Evolutionary conservation across 2,888 invertebrate species (phyloP).

Genomic region (Macrophya annulata): DNA sequence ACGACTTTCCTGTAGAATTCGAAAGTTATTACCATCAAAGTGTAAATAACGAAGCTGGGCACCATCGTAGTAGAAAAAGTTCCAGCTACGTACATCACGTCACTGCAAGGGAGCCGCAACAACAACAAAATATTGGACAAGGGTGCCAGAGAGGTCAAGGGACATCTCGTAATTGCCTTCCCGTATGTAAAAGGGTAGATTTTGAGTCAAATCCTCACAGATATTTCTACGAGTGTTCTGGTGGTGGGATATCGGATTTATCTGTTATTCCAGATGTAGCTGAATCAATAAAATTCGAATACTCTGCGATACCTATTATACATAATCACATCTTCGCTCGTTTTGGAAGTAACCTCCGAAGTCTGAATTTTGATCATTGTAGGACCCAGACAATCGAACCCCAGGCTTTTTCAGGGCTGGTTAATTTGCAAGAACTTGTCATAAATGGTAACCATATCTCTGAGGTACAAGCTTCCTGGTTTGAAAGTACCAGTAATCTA

Average conservation of each 20-base stretch:
- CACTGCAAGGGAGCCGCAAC: background rate
- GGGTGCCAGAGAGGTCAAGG: background rate
- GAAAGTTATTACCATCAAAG: conserved; percentile 17
- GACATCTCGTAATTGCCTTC: background rate
- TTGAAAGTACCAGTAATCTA: conserved; percentile 63
- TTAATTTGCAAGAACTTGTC: conserved; percentile 65
- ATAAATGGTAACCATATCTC: conserved; percentile 67
- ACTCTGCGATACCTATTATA: conserved; percentile 66
- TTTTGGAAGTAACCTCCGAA: conserved; percentile 66
- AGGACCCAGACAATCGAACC: conserved; percentile 66
- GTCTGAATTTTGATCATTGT: conserved; percentile 68
- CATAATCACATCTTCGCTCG: conserved; percentile 64
- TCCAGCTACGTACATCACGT: background rate
- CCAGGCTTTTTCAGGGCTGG: conserved; percentile 65
- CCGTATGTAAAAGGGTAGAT: background rate
- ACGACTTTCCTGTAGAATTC: background rate
- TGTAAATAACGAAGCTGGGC: background rate
- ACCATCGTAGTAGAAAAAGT: background rate
- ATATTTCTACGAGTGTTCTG: conserved; percentile 32
- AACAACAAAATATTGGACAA: conserved; percentile 1
- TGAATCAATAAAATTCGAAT: conserved; percentile 64
- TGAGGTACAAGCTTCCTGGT: conserved; percentile 60
- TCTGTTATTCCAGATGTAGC: conserved; percentile 61
- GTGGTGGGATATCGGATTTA: conserved; percentile 47
- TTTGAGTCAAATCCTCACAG: background rate